Percentiles rank a stretch among this genome's conserved stretches.
phyloP scores from a whole-genome alignment of 2,888 invertebrate genomes.

The Pseudococcus viburni region DNA sequence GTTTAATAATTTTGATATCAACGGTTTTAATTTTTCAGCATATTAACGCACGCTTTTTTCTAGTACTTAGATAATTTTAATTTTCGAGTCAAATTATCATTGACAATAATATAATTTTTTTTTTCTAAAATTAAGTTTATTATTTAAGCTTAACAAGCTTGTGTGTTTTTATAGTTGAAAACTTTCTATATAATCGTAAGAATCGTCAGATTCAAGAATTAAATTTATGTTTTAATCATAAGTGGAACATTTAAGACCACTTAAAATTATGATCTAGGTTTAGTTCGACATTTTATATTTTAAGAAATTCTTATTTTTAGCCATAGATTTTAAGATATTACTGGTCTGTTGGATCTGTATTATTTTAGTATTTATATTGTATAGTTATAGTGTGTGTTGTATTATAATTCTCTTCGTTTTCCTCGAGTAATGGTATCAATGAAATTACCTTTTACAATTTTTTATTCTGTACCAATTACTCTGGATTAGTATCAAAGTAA shows the following conservation, averaged over 20 bases:
- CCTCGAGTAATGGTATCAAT: not conserved
- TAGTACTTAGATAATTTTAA: conserved; percentile 16
- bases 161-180: conserved; percentile 54
- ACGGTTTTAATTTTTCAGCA: not conserved
- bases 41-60: conserved; percentile 2
- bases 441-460: conserved; percentile 3
- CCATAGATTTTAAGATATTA: not conserved
- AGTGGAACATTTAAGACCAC: conserved; percentile 24
- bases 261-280: conserved; percentile 47
- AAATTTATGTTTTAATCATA: conserved; percentile 36
- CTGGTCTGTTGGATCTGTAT: conserved; percentile 36
- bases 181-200: conserved; percentile 53
- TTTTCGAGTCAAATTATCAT: conserved; percentile 1
- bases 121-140: conserved; percentile 20
- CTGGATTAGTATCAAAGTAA: conserved; percentile 3
- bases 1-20: conserved; percentile 37
- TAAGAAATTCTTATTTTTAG: conserved; percentile 5
- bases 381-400: not conserved
- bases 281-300: conserved; percentile 6
- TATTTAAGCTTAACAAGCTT: conserved; percentile 54
- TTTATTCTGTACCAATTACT: not conserved
- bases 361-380: conserved; percentile 8
- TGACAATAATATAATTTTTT: conserved; percentile 20
- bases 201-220: conserved; percentile 40
- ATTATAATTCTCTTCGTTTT: not conserved